phyloP scores from a whole-genome alignment of 2,113 vertebrate genomes.

The Lipophrys pholis region DNA sequence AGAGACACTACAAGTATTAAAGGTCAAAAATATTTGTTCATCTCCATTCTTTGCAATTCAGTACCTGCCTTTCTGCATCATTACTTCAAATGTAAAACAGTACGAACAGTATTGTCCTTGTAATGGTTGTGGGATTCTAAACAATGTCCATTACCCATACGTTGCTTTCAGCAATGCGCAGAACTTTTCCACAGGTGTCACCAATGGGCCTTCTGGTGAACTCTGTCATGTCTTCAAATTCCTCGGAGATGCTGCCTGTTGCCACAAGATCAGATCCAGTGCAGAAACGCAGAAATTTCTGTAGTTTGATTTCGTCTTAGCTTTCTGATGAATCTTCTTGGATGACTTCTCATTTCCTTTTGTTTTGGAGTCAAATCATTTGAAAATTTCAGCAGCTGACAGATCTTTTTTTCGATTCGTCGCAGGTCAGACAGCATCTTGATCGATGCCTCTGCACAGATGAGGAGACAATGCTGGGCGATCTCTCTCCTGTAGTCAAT shows the following conservation, averaged over 20 bases:
- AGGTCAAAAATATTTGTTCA: too few species aligned
- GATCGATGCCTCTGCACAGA: too few species aligned
- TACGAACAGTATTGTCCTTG: too few species aligned
- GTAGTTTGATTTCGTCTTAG: conserved; percentile 29
- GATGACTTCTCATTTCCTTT: conserved; percentile 10
- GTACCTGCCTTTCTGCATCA: too few species aligned
- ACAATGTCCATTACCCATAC: conserved; percentile 16
- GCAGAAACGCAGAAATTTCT: conserved; percentile 28
- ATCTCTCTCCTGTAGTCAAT: too few species aligned
- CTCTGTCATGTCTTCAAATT: conserved; percentile 30
- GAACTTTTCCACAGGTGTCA: not conserved
- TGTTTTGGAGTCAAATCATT: too few species aligned
- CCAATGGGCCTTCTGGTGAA: conserved; percentile 14
- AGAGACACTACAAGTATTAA: too few species aligned
- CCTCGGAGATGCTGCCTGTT: not conserved
- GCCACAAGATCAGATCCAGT: conserved; percentile 17
- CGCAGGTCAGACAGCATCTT: too few species aligned
- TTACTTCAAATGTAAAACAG: not conserved
- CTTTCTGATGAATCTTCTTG: conserved; percentile 45
- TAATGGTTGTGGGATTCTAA: conserved; percentile 3
- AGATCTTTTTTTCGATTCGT: too few species aligned
- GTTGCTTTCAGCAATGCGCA: conserved; percentile 3
- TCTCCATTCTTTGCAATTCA: too few species aligned
- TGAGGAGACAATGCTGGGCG: too few species aligned
- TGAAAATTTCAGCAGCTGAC: too few species aligned